Evolutionary conservation across 2,113 vertebrate species (phyloP), one percentile per base, ranked within the genome.

Genomic region (Cathartes aura): DNA sequence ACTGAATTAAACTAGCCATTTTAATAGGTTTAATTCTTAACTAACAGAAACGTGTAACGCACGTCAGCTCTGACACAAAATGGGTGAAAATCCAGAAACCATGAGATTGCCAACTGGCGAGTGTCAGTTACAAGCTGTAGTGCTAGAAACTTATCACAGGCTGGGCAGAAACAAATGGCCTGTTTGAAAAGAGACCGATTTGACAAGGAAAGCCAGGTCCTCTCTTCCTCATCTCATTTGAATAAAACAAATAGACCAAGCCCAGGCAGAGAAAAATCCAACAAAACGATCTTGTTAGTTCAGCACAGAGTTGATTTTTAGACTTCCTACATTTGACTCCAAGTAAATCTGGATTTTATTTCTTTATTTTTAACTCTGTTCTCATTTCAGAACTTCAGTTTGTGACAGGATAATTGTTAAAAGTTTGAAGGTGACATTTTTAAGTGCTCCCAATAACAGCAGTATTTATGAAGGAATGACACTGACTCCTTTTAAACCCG

Each of bases 241-340:
- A 96, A 93, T 97, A 93, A 93, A 95, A 80, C 95, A 97, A 96
- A 96, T 13, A 95, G 93, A 96, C 81, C 87, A 85, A 95, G 89
- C 94, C 94, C 79, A 78, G 59, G 74, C 55, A 87, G 38, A 82
- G 53, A 59, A 91, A 86, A 76, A 32, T 21, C 50, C 89, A 94
- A 82, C 10, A 4, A 80, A 95, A 66, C 11, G 0, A 70, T 55
- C 47, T 27, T 5, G 2, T 47, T 58, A 79, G 73, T 34, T 87
- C 50, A 91, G 70, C 66, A 82, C n/a, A 11, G 15, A 80, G 91
- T 14, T 64, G 48, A 63, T 50, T 68, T 82, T 85, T 30, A 82
- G n/a, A 62, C 38, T 90, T 80, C 66, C 68, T 38, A 48, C n/a
- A 43, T 62, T 36, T 89, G 53, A 72, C 58, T 87, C 85, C 40